phyloP scores from a whole-genome alignment of 1,140 invertebrate genomes.

The Hetaerina americana region DNA sequence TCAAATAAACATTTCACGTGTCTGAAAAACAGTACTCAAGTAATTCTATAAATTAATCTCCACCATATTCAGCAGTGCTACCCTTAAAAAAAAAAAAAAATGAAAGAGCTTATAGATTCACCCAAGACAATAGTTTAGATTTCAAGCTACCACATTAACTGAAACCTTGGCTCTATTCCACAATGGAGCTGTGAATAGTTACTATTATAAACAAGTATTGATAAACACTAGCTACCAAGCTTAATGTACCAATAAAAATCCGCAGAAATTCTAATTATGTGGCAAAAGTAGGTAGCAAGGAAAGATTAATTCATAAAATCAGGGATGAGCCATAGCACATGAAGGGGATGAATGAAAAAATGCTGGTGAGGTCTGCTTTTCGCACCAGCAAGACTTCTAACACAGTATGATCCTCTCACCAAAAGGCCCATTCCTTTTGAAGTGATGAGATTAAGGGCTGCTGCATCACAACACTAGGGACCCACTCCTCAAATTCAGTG shows the following conservation, averaged over 20 bases:
- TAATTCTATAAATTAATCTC: not conserved
- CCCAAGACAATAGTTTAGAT: not conserved
- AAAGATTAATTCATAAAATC: not conserved
- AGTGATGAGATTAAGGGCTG: too few species aligned
- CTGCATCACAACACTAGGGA: too few species aligned
- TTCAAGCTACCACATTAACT: not conserved
- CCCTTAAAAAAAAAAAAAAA: not conserved
- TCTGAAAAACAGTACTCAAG: not conserved
- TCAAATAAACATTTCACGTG: too few species aligned
- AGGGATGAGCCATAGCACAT: too few species aligned
- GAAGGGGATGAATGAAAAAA: too few species aligned
- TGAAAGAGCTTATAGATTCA: too few species aligned
- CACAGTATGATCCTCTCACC: not conserved
- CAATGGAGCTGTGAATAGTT: not conserved
- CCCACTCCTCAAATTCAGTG: not conserved
- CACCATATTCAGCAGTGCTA: conserved; percentile 13
- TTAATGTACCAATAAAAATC: not conserved
- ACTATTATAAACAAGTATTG: not conserved
- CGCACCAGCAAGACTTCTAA: not conserved
- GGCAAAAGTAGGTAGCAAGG: not conserved
- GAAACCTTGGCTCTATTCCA: not conserved
- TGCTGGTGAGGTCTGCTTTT: not conserved
- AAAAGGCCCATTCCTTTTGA: not conserved
- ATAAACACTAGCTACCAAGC: not conserved
- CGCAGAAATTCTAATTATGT: not conserved